Percentiles rank a stretch among this genome's conserved stretches.
Evolutionary conservation across 2,888 invertebrate species (phyloP).

Genomic region (Pristionchus exspectatus): DNA sequence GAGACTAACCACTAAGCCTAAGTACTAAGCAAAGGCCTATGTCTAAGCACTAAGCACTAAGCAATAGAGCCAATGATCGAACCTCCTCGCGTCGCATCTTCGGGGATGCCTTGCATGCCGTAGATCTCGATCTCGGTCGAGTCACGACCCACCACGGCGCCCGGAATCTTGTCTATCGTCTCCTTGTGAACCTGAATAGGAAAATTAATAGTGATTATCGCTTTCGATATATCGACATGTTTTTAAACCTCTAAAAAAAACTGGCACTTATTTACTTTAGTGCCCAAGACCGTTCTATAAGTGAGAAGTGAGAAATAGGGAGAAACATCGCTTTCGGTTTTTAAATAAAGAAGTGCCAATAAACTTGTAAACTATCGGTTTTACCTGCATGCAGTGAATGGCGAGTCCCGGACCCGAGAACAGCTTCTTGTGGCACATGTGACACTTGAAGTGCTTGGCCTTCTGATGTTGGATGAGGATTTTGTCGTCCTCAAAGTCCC

Average conservation of each 20-base stretch:
- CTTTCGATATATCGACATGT: not conserved
- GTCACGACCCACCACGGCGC: conserved; percentile 95
- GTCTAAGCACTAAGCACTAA: not conserved
- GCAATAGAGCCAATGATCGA: too few relatives aligned
- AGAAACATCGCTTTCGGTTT: too few relatives aligned
- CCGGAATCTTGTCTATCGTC: conserved; percentile 99
- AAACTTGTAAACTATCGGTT: not conserved
- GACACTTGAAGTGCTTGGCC: conserved; percentile 99
- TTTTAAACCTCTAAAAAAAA: not conserved
- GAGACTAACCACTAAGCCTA: too few relatives aligned
- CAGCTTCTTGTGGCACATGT: conserved; percentile 95
- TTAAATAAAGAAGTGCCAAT: not conserved
- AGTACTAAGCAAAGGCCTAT: too few relatives aligned
- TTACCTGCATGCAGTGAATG: conserved; percentile 98
- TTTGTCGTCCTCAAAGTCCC: conserved; percentile 99
- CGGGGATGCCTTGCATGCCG: conserved; percentile 99
- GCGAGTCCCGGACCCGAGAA: conserved; percentile 98
- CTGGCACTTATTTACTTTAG: too few relatives aligned
- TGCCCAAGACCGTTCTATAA: too few relatives aligned
- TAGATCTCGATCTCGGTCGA: conserved; percentile 99
- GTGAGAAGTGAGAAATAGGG: too few relatives aligned
- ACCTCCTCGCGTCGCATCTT: conserved; percentile 82
- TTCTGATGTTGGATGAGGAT: conserved; percentile 99
- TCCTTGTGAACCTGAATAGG: conserved; percentile 93
- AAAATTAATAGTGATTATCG: not conserved